A percentile compares a stretch with the other conserved stretches of the same genome.
Conservation (phyloP, 2,797 vertebrate species). For the Sarcophilus harrisii region DNA sequence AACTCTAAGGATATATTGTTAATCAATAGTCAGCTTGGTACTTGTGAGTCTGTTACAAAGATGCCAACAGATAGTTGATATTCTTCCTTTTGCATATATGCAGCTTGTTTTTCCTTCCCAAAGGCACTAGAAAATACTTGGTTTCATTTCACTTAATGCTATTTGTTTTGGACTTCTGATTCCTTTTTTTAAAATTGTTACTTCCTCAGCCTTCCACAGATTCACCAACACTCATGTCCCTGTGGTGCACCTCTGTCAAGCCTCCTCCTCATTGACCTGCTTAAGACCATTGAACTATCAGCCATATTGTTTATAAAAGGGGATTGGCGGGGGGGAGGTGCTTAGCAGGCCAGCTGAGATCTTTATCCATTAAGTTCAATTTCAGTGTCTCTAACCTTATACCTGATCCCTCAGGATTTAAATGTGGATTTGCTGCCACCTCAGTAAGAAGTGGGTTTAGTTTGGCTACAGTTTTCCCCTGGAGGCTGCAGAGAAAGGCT, state of each 20-base stretch:
- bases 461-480: neutral
- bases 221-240: neutral
- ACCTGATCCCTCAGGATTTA: neutral
- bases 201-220: neutral
- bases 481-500: constrained; percentile 6
- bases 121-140: neutral
- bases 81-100: neutral
- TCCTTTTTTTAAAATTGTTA: neutral
- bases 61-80: accelerated
- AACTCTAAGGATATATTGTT: neutral
- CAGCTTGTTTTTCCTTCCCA: neutral
- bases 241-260: accelerated
- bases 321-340: neutral
- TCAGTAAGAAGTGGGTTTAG: neutral
- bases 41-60: neutral
- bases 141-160: neutral
- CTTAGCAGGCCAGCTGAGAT: neutral
- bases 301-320: neutral
- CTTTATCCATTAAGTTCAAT: neutral
- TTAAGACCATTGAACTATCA: neutral
- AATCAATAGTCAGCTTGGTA: neutral
- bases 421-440: neutral
- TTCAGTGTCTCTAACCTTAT: accelerated
- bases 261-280: accelerated
- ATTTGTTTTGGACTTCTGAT: neutral